Percentiles rank a stretch among this genome's conserved stretches.
Evolutionary conservation across 2,888 invertebrate species (phyloP).

Genomic region (Adelognathus sp.): DNA sequence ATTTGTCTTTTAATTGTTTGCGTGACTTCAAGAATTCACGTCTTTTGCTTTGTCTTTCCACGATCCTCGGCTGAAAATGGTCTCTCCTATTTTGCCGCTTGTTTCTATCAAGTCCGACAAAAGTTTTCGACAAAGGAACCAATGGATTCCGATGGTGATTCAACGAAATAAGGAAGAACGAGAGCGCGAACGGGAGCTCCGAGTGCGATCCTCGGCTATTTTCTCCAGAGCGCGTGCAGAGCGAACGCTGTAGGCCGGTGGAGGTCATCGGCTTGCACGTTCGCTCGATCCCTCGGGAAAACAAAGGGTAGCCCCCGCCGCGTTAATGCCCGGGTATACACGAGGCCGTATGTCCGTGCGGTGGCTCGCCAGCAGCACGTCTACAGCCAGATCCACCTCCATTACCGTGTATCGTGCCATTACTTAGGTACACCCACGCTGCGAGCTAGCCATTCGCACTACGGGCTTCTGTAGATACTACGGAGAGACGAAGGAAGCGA

Average conservation of each 20-base stretch:
- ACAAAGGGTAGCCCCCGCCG: constrained; percentile 64
- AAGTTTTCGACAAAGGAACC: constrained; percentile 13
- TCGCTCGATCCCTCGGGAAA: constrained; percentile 46
- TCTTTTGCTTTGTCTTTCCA: neutral
- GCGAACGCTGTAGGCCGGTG: constrained; percentile 15
- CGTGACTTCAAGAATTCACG: constrained; percentile 37
- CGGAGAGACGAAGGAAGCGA: neutral
- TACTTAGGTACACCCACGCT: constrained; percentile 66
- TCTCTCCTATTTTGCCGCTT: neutral
- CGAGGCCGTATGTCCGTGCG: constrained; percentile 47
- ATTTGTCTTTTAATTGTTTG: constrained; percentile 56
- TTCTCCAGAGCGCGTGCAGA: constrained; percentile 7
- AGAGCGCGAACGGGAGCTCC: constrained; percentile 21
- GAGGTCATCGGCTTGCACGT: constrained; percentile 43
- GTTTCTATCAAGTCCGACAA: neutral
- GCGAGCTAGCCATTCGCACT: neutral
- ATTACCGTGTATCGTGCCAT: constrained; percentile 73
- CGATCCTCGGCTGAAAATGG: constrained; percentile 1
- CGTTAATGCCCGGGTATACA: constrained; percentile 59
- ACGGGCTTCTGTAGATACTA: constrained; percentile 3
- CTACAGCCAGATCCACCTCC: constrained; percentile 62
- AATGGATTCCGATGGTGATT: constrained; percentile 12
- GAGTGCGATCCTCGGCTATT: constrained; percentile 19
- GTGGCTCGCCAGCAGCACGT: constrained; percentile 24
- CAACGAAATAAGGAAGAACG: constrained; percentile 30